Conservation (phyloP, 2,113 vertebrate species). For the Climacteris rufus region DNA sequence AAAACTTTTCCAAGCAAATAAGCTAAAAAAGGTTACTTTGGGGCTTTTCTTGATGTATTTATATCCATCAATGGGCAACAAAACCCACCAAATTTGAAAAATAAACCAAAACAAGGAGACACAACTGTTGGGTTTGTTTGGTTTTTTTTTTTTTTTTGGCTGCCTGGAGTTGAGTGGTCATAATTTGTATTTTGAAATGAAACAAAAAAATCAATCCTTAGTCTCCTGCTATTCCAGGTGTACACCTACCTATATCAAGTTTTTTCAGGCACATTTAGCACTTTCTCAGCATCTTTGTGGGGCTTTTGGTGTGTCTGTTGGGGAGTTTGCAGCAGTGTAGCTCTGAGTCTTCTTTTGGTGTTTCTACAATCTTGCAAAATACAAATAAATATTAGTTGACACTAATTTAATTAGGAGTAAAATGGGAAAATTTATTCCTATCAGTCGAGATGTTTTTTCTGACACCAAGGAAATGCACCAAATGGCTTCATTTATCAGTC, state of each 20-base stretch:
- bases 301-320: neutral
- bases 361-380: neutral
- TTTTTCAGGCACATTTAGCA: neutral
- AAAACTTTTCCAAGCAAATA: neutral
- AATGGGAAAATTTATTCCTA: neutral
- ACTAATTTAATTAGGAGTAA: neutral
- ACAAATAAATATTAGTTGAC: neutral
- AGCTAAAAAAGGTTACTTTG: neutral
- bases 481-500: neutral
- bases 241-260: too few relatives aligned
- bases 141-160: neutral
- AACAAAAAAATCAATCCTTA: accelerated
- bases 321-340: neutral
- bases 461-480: neutral
- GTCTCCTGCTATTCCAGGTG: neutral
- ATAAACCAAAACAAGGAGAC: neutral
- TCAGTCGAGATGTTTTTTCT: neutral
- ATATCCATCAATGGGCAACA: accelerated
- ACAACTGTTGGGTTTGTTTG: neutral
- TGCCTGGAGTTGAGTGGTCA: neutral
- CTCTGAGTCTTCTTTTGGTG: neutral
- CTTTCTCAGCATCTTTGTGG: neutral
- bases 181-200: neutral
- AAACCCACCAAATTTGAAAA: neutral
- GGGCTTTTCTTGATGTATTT: neutral